Percentiles rank a stretch among this genome's conserved stretches.
Evolutionary conservation across 2,797 vertebrate species (phyloP).

Genomic region (Alca torda): DNA sequence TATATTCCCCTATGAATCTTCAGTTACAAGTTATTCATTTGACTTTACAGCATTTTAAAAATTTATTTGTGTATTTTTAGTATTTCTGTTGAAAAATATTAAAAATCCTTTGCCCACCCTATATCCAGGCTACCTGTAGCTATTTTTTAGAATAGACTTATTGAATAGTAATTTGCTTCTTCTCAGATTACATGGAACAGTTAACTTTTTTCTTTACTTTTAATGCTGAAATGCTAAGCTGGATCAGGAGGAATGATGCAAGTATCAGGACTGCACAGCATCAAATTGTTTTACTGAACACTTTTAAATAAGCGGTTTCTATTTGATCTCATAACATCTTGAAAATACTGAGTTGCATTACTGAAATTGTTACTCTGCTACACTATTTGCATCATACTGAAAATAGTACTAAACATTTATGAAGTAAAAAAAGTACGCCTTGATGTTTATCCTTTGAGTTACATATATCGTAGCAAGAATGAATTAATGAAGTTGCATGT

Average conservation of each 20-base stretch:
- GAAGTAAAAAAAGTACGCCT: not conserved
- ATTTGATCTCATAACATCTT: not conserved
- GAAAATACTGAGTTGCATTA: not conserved
- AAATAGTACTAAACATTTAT: not conserved
- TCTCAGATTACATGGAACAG: not conserved
- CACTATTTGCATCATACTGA: not conserved
- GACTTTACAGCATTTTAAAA: not conserved
- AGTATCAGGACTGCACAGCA: not conserved
- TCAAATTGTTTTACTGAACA: not conserved
- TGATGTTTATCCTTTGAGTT: not conserved
- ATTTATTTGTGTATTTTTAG: not conserved
- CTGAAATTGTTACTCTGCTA: not conserved
- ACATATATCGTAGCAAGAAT: not conserved
- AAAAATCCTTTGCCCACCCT: not conserved
- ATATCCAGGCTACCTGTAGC: not conserved
- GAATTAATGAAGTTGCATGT: not conserved
- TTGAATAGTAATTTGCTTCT: not conserved
- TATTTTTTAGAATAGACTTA: not conserved
- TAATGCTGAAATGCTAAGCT: not conserved
- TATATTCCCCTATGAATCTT: not conserved
- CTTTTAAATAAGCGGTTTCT: not conserved
- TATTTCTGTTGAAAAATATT: not conserved
- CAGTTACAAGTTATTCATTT: not conserved
- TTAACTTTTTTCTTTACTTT: not conserved
- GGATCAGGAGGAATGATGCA: not conserved